Evolutionary conservation across 2,888 invertebrate species (phyloP).

Genomic region (Pollenia amentaria): DNA sequence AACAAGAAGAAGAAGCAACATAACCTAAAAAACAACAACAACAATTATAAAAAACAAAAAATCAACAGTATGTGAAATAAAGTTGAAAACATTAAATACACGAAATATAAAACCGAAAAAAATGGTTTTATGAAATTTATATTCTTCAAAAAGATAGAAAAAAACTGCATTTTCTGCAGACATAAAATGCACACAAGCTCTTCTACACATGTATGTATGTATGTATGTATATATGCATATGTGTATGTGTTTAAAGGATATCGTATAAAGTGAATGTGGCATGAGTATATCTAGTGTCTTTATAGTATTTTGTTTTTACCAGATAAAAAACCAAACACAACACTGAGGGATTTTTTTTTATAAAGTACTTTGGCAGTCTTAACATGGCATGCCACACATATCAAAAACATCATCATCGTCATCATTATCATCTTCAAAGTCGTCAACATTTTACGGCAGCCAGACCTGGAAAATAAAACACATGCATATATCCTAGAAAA

Average conservation of each 20-base stretch:
- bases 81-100: constrained; percentile 6
- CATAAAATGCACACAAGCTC: neutral
- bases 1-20: constrained; percentile 24
- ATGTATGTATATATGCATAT: neutral
- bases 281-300: constrained; percentile 10
- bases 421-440: constrained; percentile 34
- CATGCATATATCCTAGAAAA: constrained; percentile 5
- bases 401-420: constrained; percentile 55
- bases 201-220: neutral
- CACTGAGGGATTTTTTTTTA: constrained; percentile 30
- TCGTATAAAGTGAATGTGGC: constrained; percentile 7
- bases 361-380: constrained; percentile 66
- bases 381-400: constrained; percentile 68
- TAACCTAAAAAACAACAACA: constrained; percentile 3
- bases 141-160: constrained; percentile 29
- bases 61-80: neutral
- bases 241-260: neutral
- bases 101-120: constrained; percentile 21
- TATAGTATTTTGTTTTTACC: constrained; percentile 14
- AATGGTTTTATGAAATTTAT: constrained; percentile 31
- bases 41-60: neutral
- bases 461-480: constrained; percentile 20
- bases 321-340: constrained; percentile 47
- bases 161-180: constrained; percentile 6
- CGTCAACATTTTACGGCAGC: constrained; percentile 51